Conservation (phyloP, 2,888 invertebrate genomes). For the Eurytoma californica region DNA sequence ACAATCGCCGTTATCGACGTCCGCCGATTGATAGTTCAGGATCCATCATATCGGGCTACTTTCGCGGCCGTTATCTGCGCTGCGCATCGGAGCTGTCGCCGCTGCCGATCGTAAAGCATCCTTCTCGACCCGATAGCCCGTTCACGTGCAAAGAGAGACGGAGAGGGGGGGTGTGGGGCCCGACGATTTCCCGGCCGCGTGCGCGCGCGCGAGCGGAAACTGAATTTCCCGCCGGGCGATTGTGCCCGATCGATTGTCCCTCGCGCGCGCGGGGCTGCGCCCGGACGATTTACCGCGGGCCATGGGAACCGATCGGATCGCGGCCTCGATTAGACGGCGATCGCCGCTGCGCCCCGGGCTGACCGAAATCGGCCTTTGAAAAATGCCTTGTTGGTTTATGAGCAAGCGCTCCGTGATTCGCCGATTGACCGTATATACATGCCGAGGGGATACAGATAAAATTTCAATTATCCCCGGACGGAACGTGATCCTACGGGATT, state of each 20-base stretch:
- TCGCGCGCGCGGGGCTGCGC: not conserved
- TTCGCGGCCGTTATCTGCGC: constrained; percentile 25
- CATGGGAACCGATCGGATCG: constrained; percentile 36
- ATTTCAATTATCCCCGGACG: too few relatives aligned
- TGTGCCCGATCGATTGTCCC: too few relatives aligned
- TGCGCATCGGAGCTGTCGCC: constrained; percentile 20
- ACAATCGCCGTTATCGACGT: constrained; percentile 4
- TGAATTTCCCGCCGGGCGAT: not conserved
- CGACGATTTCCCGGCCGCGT: not conserved
- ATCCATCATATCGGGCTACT: constrained; percentile 39
- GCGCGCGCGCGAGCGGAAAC: not conserved
- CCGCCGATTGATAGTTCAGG: constrained; percentile 4
- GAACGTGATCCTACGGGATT: too few relatives aligned
- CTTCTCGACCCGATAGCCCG: not conserved
- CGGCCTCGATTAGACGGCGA: constrained; percentile 16
- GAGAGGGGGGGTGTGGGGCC: not conserved
- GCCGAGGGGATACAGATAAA: too few relatives aligned
- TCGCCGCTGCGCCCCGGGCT: not conserved
- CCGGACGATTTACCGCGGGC: constrained; percentile 12
- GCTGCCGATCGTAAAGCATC: constrained; percentile 10
- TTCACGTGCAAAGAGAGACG: not conserved
- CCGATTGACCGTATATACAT: too few relatives aligned
- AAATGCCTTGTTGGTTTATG: too few relatives aligned
- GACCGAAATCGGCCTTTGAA: too few relatives aligned
- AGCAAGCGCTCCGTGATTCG: too few relatives aligned